These are phyloP conservation scores for Protula sp. DNA, from an alignment of 2,888 invertebrate species.

Conservation along the genomic window DNA sequence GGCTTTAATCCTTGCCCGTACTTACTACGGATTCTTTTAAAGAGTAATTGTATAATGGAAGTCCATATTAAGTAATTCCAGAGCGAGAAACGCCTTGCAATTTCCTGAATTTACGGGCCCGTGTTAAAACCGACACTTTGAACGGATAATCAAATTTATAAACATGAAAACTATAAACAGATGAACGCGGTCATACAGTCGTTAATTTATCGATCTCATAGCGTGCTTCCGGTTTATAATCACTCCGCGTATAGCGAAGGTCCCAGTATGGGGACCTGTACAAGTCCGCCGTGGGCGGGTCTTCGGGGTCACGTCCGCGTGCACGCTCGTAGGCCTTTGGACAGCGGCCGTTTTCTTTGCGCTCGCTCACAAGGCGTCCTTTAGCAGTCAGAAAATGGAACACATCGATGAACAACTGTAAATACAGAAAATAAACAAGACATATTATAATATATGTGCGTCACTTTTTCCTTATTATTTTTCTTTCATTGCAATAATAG, in stretches of 20 bases:
- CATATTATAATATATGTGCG: too few species aligned
- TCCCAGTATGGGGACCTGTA: neutral
- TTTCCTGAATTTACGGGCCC: too few species aligned
- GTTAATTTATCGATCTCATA: constrained; percentile 21
- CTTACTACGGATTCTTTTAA: too few species aligned
- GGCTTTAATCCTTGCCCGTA: too few species aligned
- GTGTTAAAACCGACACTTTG: too few species aligned
- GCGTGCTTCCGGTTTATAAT: constrained; percentile 9
- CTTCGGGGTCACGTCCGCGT: neutral
- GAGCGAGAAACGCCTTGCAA: too few species aligned
- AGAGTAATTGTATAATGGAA: too few species aligned
- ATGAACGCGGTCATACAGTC: constrained; percentile 18
- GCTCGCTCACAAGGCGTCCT: constrained; percentile 6
- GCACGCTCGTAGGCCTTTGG: neutral
- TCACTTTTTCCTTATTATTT: too few species aligned
- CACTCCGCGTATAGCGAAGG: neutral
- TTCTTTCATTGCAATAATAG: too few species aligned
- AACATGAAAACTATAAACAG: too few species aligned
- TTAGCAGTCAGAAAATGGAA: constrained; percentile 13
- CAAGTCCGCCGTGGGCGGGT: neutral
- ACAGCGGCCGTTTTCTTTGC: neutral
- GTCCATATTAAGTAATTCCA: too few species aligned
- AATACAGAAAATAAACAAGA: neutral
- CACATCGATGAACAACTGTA: constrained; percentile 18
- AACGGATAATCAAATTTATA: too few species aligned